These are phyloP conservation scores for Gymnoscopelus microlampas DNA, from an alignment of 2,797 vertebrate genomes.

Conservation along the genomic window DNA sequence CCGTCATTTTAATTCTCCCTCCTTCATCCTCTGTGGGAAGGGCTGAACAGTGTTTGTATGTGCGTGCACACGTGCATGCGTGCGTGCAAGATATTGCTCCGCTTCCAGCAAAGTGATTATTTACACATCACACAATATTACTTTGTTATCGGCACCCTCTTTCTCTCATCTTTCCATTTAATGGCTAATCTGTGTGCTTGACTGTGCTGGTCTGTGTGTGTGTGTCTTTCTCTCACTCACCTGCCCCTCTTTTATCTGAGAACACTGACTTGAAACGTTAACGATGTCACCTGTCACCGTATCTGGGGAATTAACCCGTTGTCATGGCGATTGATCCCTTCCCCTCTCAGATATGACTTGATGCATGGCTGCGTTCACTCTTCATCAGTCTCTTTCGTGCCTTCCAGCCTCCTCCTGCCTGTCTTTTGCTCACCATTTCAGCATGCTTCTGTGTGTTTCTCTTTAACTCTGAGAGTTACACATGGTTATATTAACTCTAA, in stretches of 20 bases:
- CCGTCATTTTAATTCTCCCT: too few species aligned
- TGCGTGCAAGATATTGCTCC: too few species aligned
- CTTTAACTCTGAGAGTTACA: too few species aligned
- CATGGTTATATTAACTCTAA: too few species aligned
- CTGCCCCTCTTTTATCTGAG: conserved; percentile 11
- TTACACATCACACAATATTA: neutral
- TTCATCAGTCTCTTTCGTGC: too few species aligned
- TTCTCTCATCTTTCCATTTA: neutral
- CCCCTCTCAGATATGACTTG: conserved; percentile 21
- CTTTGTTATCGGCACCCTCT: neutral
- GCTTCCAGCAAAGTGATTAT: too few species aligned
- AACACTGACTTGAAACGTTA: neutral
- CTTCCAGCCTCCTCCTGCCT: too few species aligned
- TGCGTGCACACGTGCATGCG: too few species aligned
- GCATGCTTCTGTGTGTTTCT: too few species aligned
- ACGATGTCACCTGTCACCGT: neutral
- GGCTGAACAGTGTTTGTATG: too few species aligned
- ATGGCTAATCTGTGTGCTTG: neutral
- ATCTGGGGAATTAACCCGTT: conserved; percentile 5
- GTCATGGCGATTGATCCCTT: conserved; percentile 25
- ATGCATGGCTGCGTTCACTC: neutral
- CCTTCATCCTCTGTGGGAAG: too few species aligned
- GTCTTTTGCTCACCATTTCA: too few species aligned
- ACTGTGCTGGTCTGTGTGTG: neutral
- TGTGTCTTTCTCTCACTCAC: conserved; percentile 4